A percentile compares a stretch with the other conserved stretches of the same genome.
phyloP scores from a whole-genome alignment of 2,888 invertebrate genomes.

The Philhelius pedissequus region DNA sequence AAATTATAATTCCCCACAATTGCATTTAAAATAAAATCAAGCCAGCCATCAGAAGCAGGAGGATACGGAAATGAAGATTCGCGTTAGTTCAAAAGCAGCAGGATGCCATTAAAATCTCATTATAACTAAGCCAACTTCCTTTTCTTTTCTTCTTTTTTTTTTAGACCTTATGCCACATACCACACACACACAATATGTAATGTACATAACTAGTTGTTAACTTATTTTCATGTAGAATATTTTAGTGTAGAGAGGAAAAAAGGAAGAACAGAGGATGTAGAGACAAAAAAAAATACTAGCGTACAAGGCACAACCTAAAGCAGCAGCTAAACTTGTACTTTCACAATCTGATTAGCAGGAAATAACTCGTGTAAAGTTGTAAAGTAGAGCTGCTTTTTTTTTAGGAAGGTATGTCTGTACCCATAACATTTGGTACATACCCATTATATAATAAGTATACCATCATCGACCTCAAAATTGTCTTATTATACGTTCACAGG shows the following conservation, averaged over 20 bases:
- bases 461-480: background rate
- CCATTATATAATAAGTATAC: no score
- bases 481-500: conserved; percentile 4
- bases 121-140: conserved; percentile 39
- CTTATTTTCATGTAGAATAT: background rate
- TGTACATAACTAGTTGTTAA: background rate
- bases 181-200: no score
- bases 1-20: conserved; percentile 23
- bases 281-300: conserved; percentile 10
- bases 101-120: conserved; percentile 71
- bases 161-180: background rate
- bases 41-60: background rate
- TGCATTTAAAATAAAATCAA: conserved; percentile 52
- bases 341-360: conserved; percentile 52
- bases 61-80: conserved; percentile 41
- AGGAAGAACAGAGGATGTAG: background rate
- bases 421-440: no score
- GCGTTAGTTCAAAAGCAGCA: conserved; percentile 51
- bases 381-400: background rate
- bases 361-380: conserved; percentile 52
- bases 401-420: no score
- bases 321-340: conserved; percentile 25
- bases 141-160: background rate
- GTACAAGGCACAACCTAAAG: conserved; percentile 27
- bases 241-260: background rate